Percentiles rank a stretch among this genome's conserved stretches.
Evolutionary conservation across 2,113 vertebrate genomes (phyloP).

Genomic region (Siniperca chuatsi): DNA sequence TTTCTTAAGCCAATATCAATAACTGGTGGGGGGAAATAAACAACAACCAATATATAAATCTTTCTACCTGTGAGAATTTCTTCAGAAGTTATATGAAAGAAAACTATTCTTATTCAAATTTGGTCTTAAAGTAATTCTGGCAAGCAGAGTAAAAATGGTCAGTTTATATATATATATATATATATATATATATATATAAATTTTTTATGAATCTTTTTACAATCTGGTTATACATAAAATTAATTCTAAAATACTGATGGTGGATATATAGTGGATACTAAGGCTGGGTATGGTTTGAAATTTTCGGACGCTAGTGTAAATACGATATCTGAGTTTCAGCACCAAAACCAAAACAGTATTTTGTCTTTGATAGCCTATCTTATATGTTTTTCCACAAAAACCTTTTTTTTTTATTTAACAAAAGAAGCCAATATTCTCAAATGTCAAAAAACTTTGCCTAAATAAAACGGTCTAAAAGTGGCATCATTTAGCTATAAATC

Average conservation of each 20-base stretch:
- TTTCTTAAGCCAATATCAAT: conserved; percentile 53
- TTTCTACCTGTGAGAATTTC: conserved; percentile 16
- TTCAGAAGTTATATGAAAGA: not conserved
- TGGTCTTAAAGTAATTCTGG: not conserved
- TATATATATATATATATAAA: not conserved
- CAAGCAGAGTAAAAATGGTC: not conserved
- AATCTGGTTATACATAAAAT: not conserved
- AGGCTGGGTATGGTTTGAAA: not conserved
- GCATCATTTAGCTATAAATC: not conserved
- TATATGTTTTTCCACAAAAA: not conserved
- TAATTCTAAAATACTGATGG: not conserved
- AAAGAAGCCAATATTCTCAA: not conserved
- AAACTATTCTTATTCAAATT: not conserved
- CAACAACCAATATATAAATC: conserved; percentile 3
- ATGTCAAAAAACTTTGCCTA: not conserved
- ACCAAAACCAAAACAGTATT: not conserved
- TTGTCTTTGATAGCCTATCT: not conserved
- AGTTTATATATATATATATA: not conserved
- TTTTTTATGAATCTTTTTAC: not conserved
- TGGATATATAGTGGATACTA: not conserved
- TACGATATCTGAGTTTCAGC: not conserved
- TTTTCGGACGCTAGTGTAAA: not conserved
- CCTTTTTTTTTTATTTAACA: not conserved
- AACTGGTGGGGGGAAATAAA: conserved; percentile 25
- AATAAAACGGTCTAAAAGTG: not conserved